Evolutionary conservation across 2,888 invertebrate species (phyloP).

Genomic region (Pimpla rufipes): DNA sequence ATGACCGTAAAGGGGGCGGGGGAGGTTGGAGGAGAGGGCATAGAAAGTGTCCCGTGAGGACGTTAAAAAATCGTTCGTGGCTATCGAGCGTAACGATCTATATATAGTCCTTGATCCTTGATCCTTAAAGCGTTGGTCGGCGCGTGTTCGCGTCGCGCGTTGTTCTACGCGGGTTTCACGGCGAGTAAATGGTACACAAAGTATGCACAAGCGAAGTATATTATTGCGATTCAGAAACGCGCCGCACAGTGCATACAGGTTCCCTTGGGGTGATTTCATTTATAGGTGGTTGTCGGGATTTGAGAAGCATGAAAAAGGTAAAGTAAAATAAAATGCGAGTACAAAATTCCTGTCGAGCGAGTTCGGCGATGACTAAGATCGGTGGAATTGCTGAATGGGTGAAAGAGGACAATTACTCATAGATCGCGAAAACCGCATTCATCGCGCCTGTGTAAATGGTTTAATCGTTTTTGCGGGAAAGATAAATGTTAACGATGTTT

Average conservation of each 20-base stretch:
- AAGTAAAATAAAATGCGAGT: not conserved
- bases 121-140: slow-evolving; percentile 62
- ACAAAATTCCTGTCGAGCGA: slow-evolving; percentile 1
- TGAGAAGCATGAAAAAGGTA: not conserved
- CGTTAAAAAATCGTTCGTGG: slow-evolving; percentile 54
- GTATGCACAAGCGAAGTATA: slow-evolving; percentile 17
- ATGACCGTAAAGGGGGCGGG: not conserved
- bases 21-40: slow-evolving; percentile 44
- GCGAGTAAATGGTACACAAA: slow-evolving; percentile 3
- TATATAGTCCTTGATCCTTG: slow-evolving; percentile 70
- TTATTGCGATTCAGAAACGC: slow-evolving; percentile 41
- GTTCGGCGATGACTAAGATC: slow-evolving; percentile 26
- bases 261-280: slow-evolving; percentile 11
- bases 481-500: not conserved
- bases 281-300: not conserved
- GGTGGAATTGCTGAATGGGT: slow-evolving; percentile 5
- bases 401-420: slow-evolving; percentile 36
- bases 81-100: slow-evolving; percentile 69
- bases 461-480: slow-evolving; percentile 12
- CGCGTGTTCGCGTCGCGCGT: slow-evolving; percentile 40
- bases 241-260: not conserved
- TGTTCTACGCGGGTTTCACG: slow-evolving; percentile 24
- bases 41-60: slow-evolving; percentile 62
- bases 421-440: slow-evolving; percentile 12
- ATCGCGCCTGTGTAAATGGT: not conserved